Evolutionary conservation across 2,797 vertebrate genomes (phyloP).

Genomic region (Diceros bicornis): DNA sequence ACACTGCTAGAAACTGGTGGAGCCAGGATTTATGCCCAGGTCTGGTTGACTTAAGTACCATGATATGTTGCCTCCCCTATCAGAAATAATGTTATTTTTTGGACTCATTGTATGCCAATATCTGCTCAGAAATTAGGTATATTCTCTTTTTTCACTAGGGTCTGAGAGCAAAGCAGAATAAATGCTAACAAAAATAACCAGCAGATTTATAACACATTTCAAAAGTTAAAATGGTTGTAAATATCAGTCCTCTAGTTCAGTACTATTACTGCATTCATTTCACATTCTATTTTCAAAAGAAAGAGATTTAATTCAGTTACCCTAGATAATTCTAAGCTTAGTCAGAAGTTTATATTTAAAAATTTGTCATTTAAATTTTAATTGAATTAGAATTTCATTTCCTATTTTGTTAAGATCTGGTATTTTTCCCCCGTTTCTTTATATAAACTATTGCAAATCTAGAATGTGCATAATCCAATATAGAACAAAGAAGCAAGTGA

Average conservation of each 20-base stretch:
- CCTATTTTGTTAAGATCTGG: slow-evolving; percentile 31
- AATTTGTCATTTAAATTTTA: slow-evolving; percentile 36
- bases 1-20: background rate
- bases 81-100: slow-evolving; percentile 2
- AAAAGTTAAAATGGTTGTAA: slow-evolving; percentile 34
- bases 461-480: background rate
- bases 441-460: slow-evolving; percentile 49
- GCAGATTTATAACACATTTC: slow-evolving; percentile 22
- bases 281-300: slow-evolving; percentile 67
- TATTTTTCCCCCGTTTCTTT: background rate
- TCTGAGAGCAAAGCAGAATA: slow-evolving; percentile 37
- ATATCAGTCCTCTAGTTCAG: background rate
- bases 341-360: slow-evolving; percentile 59
- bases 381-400: slow-evolving; percentile 65
- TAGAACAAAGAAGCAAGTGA: slow-evolving; percentile 22
- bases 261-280: slow-evolving; percentile 44
- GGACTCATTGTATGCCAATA: background rate
- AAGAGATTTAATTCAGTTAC: slow-evolving; percentile 53
- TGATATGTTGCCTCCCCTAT: background rate
- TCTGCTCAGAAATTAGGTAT: background rate
- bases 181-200: slow-evolving; percentile 49
- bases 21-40: background rate
- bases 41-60: background rate
- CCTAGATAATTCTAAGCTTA: slow-evolving; percentile 62
- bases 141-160: background rate